Percentiles rank a stretch among this genome's conserved stretches.
These are phyloP conservation scores for Coturnix japonica DNA, from an alignment of 2,113 vertebrate species.

Conservation along the genomic window DNA sequence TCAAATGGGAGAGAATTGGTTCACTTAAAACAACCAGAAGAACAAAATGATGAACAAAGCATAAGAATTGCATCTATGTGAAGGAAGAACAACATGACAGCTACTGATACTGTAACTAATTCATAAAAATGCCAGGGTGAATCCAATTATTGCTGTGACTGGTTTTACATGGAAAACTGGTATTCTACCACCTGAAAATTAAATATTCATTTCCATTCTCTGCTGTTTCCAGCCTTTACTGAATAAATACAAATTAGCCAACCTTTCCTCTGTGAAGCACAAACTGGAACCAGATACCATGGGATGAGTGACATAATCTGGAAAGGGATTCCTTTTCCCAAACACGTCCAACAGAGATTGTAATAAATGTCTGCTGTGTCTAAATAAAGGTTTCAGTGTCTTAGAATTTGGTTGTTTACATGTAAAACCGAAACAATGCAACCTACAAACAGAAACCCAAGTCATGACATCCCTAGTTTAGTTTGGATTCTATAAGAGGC, in stretches of 20 bases:
- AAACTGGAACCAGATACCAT: neutral
- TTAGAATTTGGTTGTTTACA: neutral
- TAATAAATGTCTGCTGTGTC: neutral
- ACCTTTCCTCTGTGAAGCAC: neutral
- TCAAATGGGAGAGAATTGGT: constrained; percentile 6
- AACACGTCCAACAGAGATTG: neutral
- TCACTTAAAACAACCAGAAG: neutral
- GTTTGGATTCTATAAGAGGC: constrained; percentile 46
- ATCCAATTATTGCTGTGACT: neutral
- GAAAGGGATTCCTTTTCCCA: neutral
- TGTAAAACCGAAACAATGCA: constrained; percentile 22
- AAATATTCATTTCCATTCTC: constrained; percentile 4
- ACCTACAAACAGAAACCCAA: constrained; percentile 30
- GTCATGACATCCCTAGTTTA: neutral
- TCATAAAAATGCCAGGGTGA: constrained; percentile 5
- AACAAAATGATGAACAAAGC: constrained; percentile 9
- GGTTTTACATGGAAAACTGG: neutral
- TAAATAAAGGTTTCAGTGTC: neutral
- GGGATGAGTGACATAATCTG: neutral
- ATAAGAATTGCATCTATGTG: neutral
- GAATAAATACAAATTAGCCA: neutral
- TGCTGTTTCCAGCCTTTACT: neutral
- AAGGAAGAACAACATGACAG: constrained; percentile 10
- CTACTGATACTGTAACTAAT: neutral
- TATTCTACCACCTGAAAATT: constrained; percentile 4